A percentile compares a stretch with the other conserved stretches of the same genome.
Evolutionary conservation across 2,797 vertebrate genomes (phyloP).

Genomic region (Sciurus vulgaris): DNA sequence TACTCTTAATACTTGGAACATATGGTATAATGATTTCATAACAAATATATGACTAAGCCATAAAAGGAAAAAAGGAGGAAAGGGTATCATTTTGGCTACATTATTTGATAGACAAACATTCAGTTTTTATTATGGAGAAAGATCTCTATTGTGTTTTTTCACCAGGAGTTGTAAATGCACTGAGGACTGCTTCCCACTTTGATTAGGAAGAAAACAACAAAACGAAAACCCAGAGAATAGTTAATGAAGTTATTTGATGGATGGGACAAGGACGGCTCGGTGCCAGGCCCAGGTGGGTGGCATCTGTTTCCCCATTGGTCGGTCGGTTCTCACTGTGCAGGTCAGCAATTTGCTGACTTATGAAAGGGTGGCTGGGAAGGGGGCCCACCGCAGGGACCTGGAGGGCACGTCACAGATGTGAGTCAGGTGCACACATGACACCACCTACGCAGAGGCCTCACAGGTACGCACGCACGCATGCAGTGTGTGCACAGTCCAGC

Average conservation of each 20-base stretch:
- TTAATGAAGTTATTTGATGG: slow-evolving; percentile 88
- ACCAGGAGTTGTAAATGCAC: slow-evolving; percentile 92
- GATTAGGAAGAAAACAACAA: slow-evolving; percentile 88
- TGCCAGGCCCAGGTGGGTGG: slow-evolving; percentile 76
- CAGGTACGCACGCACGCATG: slow-evolving; percentile 83
- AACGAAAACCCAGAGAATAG: slow-evolving; percentile 78
- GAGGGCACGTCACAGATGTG: slow-evolving; percentile 86
- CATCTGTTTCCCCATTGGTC: slow-evolving; percentile 84
- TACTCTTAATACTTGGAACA: slow-evolving; percentile 98
- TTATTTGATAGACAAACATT: slow-evolving; percentile 98
- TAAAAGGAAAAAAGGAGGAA: slow-evolving; percentile 93
- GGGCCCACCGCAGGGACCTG: slow-evolving; percentile 81
- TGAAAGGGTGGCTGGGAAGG: slow-evolving; percentile 86
- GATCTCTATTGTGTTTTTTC: slow-evolving; percentile 95
- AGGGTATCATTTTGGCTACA: slow-evolving; percentile 97
- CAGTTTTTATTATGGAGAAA: slow-evolving; percentile 95
- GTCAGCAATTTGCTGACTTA: slow-evolving; percentile 87
- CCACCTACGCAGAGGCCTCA: rapidly evolving
- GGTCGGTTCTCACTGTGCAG: slow-evolving; percentile 85
- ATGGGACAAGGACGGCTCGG: slow-evolving; percentile 89
- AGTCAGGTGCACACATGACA: background rate
- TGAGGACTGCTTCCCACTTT: slow-evolving; percentile 91
- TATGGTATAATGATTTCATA: slow-evolving; percentile 99
- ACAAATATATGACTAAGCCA: slow-evolving; percentile 98
- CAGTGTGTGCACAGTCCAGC: slow-evolving; percentile 88